phyloP scores from a whole-genome alignment of 2,888 invertebrate species.

The Catonia carolina region DNA sequence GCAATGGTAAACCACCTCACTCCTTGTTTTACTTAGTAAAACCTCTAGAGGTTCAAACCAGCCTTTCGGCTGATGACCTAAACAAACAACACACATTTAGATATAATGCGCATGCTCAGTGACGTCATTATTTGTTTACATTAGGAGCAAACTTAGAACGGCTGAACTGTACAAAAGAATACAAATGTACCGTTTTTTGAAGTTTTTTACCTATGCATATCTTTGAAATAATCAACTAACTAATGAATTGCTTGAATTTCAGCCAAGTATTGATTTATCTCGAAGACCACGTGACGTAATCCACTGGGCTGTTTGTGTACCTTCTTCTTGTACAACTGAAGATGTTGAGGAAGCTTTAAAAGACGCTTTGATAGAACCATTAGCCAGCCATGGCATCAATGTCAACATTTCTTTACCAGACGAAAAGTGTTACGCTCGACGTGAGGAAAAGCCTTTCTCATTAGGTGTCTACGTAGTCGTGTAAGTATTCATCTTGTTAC shows the following conservation, averaged over 20 bases:
- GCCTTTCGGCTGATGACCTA: too few species aligned
- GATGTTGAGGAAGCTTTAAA: constrained; percentile 15
- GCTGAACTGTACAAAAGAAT: too few species aligned
- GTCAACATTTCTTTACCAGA: constrained; percentile 14
- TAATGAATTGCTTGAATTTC: neutral
- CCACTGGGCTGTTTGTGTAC: constrained; percentile 21
- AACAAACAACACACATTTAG: too few species aligned
- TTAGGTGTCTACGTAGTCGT: constrained; percentile 18
- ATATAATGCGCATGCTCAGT: too few species aligned
- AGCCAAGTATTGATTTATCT: constrained; percentile 10
- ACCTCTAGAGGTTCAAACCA: too few species aligned
- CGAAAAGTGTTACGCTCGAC: constrained; percentile 14
- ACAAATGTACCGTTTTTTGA: too few species aligned
- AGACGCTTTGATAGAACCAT: neutral
- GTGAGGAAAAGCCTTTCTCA: constrained; percentile 13
- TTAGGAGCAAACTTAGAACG: too few species aligned
- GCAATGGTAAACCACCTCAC: too few species aligned
- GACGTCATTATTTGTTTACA: too few species aligned
- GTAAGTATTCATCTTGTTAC: constrained; percentile 6
- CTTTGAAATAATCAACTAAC: too few species aligned
- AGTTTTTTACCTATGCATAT: too few species aligned
- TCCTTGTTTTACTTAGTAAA: too few species aligned
- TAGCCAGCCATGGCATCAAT: constrained; percentile 10
- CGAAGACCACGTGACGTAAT: constrained; percentile 11
- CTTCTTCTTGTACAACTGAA: constrained; percentile 14